phyloP scores from a whole-genome alignment of 1,140 invertebrate species.

The Fragariocoptes setiger region DNA sequence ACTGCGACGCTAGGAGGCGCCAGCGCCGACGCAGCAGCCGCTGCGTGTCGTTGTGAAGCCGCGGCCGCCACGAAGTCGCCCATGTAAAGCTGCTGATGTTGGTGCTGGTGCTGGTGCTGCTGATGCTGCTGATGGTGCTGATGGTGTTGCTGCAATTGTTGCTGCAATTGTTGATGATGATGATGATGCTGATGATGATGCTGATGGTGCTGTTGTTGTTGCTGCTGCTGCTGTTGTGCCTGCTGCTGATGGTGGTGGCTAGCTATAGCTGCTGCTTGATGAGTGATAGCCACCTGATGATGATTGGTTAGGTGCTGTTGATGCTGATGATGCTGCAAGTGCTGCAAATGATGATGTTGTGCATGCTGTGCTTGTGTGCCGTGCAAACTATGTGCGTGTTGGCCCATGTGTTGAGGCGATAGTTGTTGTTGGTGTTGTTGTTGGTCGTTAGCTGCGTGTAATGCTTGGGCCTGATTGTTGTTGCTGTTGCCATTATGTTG shows the following conservation, averaged over 20 bases:
- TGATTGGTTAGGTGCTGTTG: too few species aligned
- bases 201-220: neutral
- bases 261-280: neutral
- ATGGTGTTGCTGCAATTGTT: neutral
- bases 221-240: neutral
- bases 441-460: neutral
- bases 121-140: neutral
- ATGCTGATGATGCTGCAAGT: slow-evolving; percentile 2
- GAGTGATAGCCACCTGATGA: too few species aligned
- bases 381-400: too few species aligned
- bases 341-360: neutral
- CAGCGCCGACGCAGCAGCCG: neutral
- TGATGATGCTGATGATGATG: neutral
- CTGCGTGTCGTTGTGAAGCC: neutral
- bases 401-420: neutral
- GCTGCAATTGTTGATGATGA: neutral
- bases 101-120: neutral
- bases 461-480: too few species aligned
- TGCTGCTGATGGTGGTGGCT: neutral
- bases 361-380: neutral
- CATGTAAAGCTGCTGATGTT: neutral
- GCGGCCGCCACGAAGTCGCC: neutral
- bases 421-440: neutral
- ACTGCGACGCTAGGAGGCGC: neutral
- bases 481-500: neutral